These are phyloP conservation scores for Nipponia nippon DNA, from an alignment of 2,113 vertebrate genomes.

Conservation along the genomic window DNA sequence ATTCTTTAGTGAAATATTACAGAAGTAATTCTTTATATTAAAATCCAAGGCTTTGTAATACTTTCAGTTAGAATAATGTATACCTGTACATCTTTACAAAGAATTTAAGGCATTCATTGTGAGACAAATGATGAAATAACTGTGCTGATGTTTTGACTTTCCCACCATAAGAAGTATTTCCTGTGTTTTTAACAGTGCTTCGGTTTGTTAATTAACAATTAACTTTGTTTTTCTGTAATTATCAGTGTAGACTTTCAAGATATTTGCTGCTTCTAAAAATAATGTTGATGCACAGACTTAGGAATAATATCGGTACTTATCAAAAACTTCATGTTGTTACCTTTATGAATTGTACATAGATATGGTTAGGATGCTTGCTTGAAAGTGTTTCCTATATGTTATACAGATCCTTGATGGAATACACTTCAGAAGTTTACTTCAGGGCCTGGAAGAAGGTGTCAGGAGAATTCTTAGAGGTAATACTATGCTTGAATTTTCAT, in stretches of 20 bases:
- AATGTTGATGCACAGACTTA: neutral
- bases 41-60: neutral
- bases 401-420: constrained; percentile 70
- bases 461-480: constrained; percentile 80
- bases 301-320: neutral
- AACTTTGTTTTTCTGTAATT: neutral
- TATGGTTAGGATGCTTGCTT: neutral
- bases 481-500: neutral
- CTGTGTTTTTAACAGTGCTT: neutral
- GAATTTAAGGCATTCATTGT: neutral
- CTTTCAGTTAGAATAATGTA: neutral
- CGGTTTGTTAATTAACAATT: neutral
- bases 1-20: neutral
- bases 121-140: neutral
- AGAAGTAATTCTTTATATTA: neutral
- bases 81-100: neutral
- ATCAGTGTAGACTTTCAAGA: neutral
- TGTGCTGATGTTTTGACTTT: neutral
- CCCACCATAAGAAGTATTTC: neutral
- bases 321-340: neutral
- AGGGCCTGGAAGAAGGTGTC: constrained; percentile 92
- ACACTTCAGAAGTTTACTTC: constrained; percentile 89
- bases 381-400: neutral
- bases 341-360: neutral
- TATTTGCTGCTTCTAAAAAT: neutral